These are phyloP conservation scores for Antigone vipio DNA, from an alignment of 2,113 vertebrate genomes.

Conservation along the genomic window DNA sequence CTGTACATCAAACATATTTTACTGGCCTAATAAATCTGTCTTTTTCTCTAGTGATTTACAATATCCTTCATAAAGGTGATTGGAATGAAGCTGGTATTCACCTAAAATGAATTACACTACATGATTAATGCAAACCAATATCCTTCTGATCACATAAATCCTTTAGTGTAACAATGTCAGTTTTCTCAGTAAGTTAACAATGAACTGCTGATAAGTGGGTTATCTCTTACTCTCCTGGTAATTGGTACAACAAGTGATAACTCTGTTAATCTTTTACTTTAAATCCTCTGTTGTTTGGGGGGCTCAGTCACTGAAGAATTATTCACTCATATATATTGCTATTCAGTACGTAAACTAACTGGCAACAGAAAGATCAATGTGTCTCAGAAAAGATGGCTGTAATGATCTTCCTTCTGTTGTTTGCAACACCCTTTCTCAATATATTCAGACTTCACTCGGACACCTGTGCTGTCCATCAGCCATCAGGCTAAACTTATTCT, in stretches of 20 bases:
- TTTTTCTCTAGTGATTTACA: neutral
- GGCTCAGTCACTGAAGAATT: neutral
- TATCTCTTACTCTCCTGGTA: neutral
- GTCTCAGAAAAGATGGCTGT: neutral
- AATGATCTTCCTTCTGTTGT: neutral
- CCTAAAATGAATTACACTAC: neutral
- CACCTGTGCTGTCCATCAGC: neutral
- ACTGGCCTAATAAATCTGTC: neutral
- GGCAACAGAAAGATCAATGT: neutral
- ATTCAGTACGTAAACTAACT: neutral
- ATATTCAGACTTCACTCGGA: neutral
- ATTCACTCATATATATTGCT: neutral
- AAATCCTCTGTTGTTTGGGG: neutral
- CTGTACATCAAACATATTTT: neutral
- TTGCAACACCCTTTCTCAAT: neutral
- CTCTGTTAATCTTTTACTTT: slow-evolving; percentile 8
- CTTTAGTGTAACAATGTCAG: neutral
- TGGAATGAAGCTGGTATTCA: neutral
- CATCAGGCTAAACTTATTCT: neutral
- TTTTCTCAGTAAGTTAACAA: neutral
- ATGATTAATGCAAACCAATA: neutral
- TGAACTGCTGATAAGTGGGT: neutral
- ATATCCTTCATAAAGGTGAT: neutral
- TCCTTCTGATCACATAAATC: neutral
- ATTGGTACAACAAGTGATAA: neutral